phyloP scores from a whole-genome alignment of 2,113 vertebrate genomes.

The Athene noctua region DNA sequence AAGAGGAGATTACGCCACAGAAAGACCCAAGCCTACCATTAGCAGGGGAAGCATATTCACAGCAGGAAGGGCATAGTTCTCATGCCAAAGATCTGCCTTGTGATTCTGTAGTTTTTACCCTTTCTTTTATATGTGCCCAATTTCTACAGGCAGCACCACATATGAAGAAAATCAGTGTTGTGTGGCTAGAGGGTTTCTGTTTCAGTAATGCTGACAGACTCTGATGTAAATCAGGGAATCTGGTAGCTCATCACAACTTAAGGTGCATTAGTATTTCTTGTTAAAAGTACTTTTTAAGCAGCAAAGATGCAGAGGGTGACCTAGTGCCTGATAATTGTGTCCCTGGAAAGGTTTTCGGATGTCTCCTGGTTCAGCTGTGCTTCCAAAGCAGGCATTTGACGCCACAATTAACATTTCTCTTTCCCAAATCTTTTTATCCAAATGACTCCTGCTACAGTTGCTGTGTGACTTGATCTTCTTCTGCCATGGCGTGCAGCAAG shows the following conservation, averaged over 20 bases:
- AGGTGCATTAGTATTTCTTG: not conserved
- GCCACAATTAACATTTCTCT: not conserved
- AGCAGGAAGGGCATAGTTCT: not conserved
- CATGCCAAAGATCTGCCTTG: not conserved
- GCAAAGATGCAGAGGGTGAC: not conserved
- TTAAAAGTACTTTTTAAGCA: not conserved
- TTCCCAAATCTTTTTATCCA: not conserved
- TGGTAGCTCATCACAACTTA: not conserved
- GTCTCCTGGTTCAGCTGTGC: not conserved
- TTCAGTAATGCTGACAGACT: not conserved
- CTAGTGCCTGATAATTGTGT: not conserved
- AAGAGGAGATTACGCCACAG: not conserved
- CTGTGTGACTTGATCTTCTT: not conserved
- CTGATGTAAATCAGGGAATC: fast-evolving
- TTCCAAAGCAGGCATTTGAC: not conserved
- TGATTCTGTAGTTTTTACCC: not conserved
- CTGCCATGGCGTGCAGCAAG: fast-evolving
- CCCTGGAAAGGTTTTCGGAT: not conserved
- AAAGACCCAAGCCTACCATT: not conserved
- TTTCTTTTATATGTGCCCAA: fast-evolving
- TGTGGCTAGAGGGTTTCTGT: not conserved
- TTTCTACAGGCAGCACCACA: not conserved
- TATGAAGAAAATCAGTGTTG: not conserved
- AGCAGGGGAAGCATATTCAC: not conserved
- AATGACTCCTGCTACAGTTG: fast-evolving